Evolutionary conservation across 2,113 vertebrate genomes (phyloP).

Genomic region (Pygoscelis adeliae): DNA sequence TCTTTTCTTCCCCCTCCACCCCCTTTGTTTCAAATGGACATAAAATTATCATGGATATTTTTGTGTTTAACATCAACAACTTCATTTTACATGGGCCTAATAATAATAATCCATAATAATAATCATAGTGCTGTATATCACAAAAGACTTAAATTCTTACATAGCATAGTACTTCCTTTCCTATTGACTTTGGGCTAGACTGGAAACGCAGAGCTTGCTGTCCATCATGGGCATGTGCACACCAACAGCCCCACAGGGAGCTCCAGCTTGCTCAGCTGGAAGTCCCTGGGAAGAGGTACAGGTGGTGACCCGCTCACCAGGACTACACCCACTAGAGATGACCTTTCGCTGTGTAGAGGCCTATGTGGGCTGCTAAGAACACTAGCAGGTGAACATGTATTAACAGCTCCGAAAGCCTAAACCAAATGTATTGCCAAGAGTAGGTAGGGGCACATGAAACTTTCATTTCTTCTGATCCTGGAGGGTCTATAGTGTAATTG

Average conservation of each 20-base stretch:
- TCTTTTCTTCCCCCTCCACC: neutral
- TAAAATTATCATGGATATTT: neutral
- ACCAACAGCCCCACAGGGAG: neutral
- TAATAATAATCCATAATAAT: neutral
- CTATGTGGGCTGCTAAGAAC: neutral
- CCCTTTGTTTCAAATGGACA: neutral
- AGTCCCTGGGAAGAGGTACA: neutral
- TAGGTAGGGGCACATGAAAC: neutral
- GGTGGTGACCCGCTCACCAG: neutral
- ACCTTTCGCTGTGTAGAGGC: neutral
- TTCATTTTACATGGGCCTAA: neutral
- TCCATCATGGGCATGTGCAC: no score
- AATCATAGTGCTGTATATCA: neutral
- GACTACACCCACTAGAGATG: no score
- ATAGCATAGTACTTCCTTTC: neutral
- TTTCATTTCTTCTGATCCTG: neutral
- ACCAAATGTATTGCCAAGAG: neutral
- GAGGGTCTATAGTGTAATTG: neutral
- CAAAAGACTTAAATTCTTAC: neutral
- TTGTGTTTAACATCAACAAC: neutral
- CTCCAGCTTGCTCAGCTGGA: neutral
- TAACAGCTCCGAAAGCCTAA: neutral
- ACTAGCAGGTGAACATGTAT: rapidly evolving
- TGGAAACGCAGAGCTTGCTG: neutral
- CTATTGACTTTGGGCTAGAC: neutral